Evolutionary conservation across 2,888 invertebrate species (phyloP).

Genomic region (Chironomus riparius): DNA sequence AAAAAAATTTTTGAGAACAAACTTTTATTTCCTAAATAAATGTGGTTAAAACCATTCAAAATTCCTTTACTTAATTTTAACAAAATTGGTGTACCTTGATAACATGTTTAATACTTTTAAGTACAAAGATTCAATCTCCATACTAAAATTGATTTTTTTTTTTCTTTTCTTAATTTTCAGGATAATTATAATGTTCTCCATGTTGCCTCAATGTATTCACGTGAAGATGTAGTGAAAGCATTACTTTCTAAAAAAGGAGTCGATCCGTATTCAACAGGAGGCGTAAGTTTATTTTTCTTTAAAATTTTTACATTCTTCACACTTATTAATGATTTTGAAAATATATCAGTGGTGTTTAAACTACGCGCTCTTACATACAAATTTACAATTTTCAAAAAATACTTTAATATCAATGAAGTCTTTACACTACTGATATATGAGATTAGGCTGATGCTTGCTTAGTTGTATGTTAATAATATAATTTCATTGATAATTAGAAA

Average conservation of each 20-base stretch:
- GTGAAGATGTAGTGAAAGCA: slow-evolving; percentile 89
- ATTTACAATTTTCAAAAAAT: neutral
- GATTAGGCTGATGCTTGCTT: too few relatives aligned
- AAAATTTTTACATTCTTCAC: slow-evolving; percentile 6
- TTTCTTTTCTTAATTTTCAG: slow-evolving; percentile 47
- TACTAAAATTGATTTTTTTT: neutral
- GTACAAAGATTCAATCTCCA: too few relatives aligned
- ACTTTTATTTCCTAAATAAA: too few relatives aligned
- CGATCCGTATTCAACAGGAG: slow-evolving; percentile 86
- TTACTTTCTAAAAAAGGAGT: slow-evolving; percentile 81
- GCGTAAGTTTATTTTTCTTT: slow-evolving; percentile 56
- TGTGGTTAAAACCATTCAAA: too few relatives aligned
- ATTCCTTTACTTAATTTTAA: too few relatives aligned
- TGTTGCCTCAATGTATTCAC: slow-evolving; percentile 87
- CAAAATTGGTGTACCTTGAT: too few relatives aligned
- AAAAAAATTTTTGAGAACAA: too few relatives aligned
- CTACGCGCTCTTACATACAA: neutral
- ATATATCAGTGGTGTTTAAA: neutral
- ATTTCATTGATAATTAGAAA: too few relatives aligned
- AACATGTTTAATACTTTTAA: too few relatives aligned
- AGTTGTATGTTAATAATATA: too few relatives aligned
- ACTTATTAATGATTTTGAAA: neutral
- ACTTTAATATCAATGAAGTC: too few relatives aligned
- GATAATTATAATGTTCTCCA: slow-evolving; percentile 94
- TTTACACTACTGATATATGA: too few relatives aligned